Base-by-base conservation (phyloP, 2,113 vertebrate genomes). In the Sinocyclocheilus anophthalmus region DNA sequence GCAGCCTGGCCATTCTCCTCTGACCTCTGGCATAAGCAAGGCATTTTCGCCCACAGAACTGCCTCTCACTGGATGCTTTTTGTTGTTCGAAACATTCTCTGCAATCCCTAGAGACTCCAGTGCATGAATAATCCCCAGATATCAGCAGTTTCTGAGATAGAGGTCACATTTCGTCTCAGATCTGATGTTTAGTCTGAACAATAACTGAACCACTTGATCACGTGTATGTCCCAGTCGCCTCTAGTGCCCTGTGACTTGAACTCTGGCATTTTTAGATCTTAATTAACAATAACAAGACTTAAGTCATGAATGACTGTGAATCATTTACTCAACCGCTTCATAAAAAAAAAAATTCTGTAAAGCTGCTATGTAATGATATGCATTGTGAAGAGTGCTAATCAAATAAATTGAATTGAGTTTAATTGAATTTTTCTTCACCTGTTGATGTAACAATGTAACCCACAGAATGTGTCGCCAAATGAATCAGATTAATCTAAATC, bases 11-110 rank as follows among this genome's bases (percentile, higher is more conserved):
- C 30, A 39, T 79, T 80, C 37, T 80, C 57, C 22, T 18, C 73
- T 76, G 73, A 76, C 73, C 45, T 76, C 45, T 76, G 11, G 63
- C 20, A 80, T 63, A 63, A 63, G 12, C 6, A 10, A 80, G 57
- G 59, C 78, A 16, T 61, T 63, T 63, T 59, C 33, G 20, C 77
- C 77, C 30, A 79, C 55, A 79, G 10, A 59, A 59, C 50, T 79
- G 53, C 10, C 5, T 2, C 76, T 79, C 20, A 59, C 8, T 79
- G 30, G 76, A 57, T 59, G 30, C 14, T 45, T 65, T 45, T 16
- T 67, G n/a, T 30, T 81, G 55, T 42, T 63, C 3, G 9, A 1
- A 67, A 4, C 42, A 45, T 48, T 48, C 22, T 81, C 42, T 50
- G 61, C 61, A 45, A 50, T 12, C 79, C 39, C 39, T 10, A 24